A percentile compares a stretch with the other conserved stretches of the same genome.
Conservation (phyloP, 2,113 vertebrate species). For the Antechinus stuartii region DNA sequence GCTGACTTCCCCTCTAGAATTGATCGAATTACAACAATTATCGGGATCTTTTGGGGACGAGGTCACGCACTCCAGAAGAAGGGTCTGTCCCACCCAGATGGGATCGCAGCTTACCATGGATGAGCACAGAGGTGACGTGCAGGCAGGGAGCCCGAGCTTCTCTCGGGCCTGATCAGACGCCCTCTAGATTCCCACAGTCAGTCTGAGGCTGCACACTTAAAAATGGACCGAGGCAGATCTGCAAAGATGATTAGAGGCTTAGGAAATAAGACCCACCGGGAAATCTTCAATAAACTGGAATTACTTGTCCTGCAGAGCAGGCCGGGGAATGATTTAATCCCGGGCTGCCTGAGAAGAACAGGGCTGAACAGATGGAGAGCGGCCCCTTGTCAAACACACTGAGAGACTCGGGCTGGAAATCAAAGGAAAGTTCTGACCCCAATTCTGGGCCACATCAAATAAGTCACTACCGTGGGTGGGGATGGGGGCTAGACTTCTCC, state of each 20-base stretch:
- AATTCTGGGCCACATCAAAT: not conserved
- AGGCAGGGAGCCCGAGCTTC: not conserved
- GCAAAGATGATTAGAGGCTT: not conserved
- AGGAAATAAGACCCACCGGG: not conserved
- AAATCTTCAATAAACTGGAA: not conserved
- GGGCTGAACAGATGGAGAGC: not conserved
- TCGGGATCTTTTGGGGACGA: not conserved
- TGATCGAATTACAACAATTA: not conserved
- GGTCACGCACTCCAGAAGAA: not conserved
- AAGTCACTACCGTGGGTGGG: not conserved
- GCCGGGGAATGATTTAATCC: not conserved
- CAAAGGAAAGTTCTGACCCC: not conserved
- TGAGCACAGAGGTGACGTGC: not conserved
- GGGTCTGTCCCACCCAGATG: not conserved
- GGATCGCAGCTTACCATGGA: not conserved
- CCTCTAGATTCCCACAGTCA: not conserved
- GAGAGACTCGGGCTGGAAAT: not conserved
- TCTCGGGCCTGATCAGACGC: not conserved
- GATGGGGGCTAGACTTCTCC: not conserved
- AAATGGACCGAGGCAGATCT: not conserved
- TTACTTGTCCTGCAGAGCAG: not conserved
- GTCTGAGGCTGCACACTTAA: not conserved
- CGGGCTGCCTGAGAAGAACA: not conserved
- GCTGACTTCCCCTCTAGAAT: not conserved
- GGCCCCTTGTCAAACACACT: not conserved